Base-by-base conservation (phyloP, 2,797 vertebrate species). In the Sardinella longiceps region DNA sequence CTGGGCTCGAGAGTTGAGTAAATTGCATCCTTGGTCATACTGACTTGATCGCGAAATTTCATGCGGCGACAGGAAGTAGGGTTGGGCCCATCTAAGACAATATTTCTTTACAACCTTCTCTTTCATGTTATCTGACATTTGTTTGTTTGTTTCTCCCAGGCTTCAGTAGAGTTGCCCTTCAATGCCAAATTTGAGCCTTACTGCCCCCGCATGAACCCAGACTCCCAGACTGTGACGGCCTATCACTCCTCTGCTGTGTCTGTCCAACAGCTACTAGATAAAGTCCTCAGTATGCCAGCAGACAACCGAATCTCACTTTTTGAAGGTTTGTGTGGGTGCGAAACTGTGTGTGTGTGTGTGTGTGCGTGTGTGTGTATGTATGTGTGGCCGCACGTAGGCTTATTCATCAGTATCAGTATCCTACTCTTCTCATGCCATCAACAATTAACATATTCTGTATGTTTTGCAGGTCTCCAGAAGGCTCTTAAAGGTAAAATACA, bases 151-250 rank as follows among this genome's bases (percentile, higher is more conserved):
- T 53, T 53, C 20, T 53, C 15, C 20, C 15, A 96, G 95, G 81
- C 84, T 6, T 92, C 91, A 30, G 87, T 91, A 48, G 85, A 90
- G 82, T 81, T 95, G 60, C 95, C 95, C 4, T 33, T 39, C 15
- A 90, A 88, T 1, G 88, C 86, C 0, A 87, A 2, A n/a, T 92
- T 92, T 88, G 93, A 95, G 0, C 94, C 94, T 0, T 85, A 91
- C 70, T 3, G 56, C 2, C 95, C 95, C 46, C 92, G 90, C 25
- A 51, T 95, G 85, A 93, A 1, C 84, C 66, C 95, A 83, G 93
- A 95, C 85, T 89, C 93, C n/a, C 94, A 92, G 81, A 90, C 85
- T 11, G 80, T 94, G 82, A 74, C 82, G 0, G 87, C 90, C 1
- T 46, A 86, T 0, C 88, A 93, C 46, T 84, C 56, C 20, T 94